phyloP scores from a whole-genome alignment of 30 jellyfish, hydroid and myxozoan species.

The Phacellophora camtschatica region DNA sequence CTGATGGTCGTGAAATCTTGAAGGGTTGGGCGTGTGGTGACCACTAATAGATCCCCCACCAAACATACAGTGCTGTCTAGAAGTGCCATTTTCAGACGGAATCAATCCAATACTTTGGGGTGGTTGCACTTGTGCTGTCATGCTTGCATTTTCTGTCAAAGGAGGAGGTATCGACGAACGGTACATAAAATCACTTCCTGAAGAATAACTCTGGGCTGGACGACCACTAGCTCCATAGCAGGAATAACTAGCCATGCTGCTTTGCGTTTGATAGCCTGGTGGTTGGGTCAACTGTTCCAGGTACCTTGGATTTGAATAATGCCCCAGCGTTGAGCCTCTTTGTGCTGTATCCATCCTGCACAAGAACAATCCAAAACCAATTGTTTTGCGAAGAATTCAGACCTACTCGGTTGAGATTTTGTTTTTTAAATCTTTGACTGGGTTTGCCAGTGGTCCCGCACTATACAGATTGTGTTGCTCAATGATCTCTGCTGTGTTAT shows the following conservation, averaged over 20 bases:
- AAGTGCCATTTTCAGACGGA: conserved; percentile 78
- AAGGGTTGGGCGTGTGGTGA: conserved; percentile 60
- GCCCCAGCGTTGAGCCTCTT: conserved; percentile 97
- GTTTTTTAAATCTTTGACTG: conserved; percentile 36
- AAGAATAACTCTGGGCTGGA: conserved; percentile 44
- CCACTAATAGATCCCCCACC: conserved; percentile 75
- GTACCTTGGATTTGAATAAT: conserved; percentile 81
- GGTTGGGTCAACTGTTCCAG: conserved; percentile 81
- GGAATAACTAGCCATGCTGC: conserved; percentile 52
- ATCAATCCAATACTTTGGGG: conserved; percentile 62
- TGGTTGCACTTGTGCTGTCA: conserved; percentile 71
- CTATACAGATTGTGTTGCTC: conserved; percentile 35
- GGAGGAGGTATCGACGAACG: conserved; percentile 82
- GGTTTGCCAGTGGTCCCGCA: conserved; percentile 49
- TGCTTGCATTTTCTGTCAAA: conserved; percentile 59
- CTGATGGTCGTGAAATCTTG: conserved; percentile 78
- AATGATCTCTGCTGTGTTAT: conserved; percentile 57
- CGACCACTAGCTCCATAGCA: conserved; percentile 72
- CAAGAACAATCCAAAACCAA: background rate
- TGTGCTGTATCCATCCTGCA: conserved; percentile 79
- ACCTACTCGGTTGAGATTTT: background rate
- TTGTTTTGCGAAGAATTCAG: background rate
- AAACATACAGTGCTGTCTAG: conserved; percentile 98
- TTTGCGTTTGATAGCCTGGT: conserved; percentile 61
- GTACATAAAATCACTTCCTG: conserved; percentile 57